Percentiles rank a stretch among this genome's conserved stretches.
These are phyloP conservation scores for Sebastes steindachneri DNA, from an alignment of 2,797 vertebrate species.

Conservation along the genomic window DNA sequence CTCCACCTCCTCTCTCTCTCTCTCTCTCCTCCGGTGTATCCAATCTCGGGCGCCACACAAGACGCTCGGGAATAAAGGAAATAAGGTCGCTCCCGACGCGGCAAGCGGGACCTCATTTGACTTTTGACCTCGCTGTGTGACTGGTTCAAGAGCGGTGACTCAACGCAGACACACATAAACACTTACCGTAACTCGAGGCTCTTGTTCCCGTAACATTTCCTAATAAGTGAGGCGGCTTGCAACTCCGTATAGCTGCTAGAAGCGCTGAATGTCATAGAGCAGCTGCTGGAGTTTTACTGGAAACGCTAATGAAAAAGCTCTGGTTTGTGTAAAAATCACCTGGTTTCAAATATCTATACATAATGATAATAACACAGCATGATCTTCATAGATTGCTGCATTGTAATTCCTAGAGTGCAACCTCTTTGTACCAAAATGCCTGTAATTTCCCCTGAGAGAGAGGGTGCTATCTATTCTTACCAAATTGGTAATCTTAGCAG, in stretches of 20 bases:
- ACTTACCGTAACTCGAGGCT: constrained; percentile 69
- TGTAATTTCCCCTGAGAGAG: constrained; percentile 34
- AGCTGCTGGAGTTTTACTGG: constrained; percentile 41
- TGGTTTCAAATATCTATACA: constrained; percentile 15
- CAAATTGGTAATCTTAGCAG: constrained; percentile 39
- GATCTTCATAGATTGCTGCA: background rate
- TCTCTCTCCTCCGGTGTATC: background rate
- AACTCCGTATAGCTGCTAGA: constrained; percentile 24
- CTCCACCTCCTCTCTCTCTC: background rate
- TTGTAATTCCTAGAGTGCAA: background rate
- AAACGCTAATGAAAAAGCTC: constrained; percentile 18
- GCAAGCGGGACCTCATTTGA: constrained; percentile 50
- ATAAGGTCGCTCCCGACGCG: constrained; percentile 21
- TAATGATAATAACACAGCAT: background rate
- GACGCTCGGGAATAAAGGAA: constrained; percentile 58
- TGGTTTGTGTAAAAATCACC: constrained; percentile 29
- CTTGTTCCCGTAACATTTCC: constrained; percentile 61
- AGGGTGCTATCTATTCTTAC: constrained; percentile 37
- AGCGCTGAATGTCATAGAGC: constrained; percentile 14
- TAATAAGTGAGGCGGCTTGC: constrained; percentile 37
- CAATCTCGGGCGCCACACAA: constrained; percentile 73
- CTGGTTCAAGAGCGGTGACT: constrained; percentile 52
- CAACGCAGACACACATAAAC: constrained; percentile 58
- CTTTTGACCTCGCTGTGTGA: constrained; percentile 64
- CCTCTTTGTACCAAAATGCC: constrained; percentile 8